Evolutionary conservation across 2,113 vertebrate species (phyloP).

Genomic region (cattle (Bos taurus)): DNA sequence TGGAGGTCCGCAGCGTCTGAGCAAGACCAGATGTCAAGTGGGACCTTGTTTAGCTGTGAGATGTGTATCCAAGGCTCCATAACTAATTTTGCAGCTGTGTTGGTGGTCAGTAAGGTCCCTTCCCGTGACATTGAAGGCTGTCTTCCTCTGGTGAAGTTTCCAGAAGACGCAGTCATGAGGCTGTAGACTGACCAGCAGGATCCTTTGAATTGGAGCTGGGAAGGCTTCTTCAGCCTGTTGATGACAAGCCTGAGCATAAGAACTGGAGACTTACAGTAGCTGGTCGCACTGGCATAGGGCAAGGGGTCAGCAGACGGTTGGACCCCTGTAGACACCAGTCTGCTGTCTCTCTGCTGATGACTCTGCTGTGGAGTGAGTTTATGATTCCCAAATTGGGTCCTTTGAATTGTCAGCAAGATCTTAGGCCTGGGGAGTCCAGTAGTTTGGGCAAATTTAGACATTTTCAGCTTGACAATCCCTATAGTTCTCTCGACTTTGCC

Average conservation of each 20-base stretch:
- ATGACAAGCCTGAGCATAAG: neutral
- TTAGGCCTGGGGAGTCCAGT: neutral
- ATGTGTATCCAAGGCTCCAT: neutral
- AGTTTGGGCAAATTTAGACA: neutral
- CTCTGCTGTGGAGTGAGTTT: neutral
- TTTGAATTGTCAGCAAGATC: neutral
- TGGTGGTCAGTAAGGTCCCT: neutral
- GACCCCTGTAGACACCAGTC: neutral
- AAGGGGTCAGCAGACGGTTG: neutral
- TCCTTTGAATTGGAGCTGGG: neutral
- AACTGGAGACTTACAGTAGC: neutral
- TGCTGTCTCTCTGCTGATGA: neutral
- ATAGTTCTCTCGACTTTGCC: neutral
- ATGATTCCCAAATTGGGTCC: neutral
- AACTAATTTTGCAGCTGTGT: neutral
- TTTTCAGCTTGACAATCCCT: neutral
- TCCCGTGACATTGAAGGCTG: neutral
- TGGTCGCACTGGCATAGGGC: neutral
- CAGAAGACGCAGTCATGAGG: neutral
- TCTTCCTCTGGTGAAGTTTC: neutral
- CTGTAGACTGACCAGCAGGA: neutral
- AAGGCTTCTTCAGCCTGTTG: neutral
- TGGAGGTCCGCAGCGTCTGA: neutral
- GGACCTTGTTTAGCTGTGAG: neutral
- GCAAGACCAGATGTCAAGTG: neutral